Evolutionary conservation across 2,113 vertebrate species (phyloP), one percentile per base, ranked within the genome.

Genomic region (Leptobrachium leishanense): DNA sequence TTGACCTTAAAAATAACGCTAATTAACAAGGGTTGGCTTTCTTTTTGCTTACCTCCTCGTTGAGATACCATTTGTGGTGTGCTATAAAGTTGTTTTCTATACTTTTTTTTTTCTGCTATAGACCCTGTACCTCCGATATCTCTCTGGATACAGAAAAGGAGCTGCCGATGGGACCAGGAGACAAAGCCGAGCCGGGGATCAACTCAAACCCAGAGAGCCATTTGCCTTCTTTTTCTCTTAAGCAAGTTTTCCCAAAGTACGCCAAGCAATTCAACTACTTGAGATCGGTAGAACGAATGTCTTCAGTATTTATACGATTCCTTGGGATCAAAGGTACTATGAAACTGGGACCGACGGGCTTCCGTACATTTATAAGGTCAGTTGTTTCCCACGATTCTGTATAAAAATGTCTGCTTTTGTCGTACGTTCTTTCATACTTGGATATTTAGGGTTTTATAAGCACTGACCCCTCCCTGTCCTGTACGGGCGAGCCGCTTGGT

Each of bases 161-260:
- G 41, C 81, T 82, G 15, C 15, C 67, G 6, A 64, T 70, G 0
- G 82, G 85, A 41, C 43, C 81, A 0, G 79, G 12, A 0, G 59
- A 76, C 0, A n/a, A 69, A 2, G 0, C 4, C 0, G 83, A 82
- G 2, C 6, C 0, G 0, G 86, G 66, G 0, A 0, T 11, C 5
- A 0, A 0, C 0, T 0, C 0, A 0, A 40, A 3, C 0, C 1
- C 76, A 0, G 90, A 92, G 39, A 65, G 84, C 0, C 82, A 50
- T 0, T 87, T 95, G 72, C 96, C 96, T 12, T 93, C 96, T 1
- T 86, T 95, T 9, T 98, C 94, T 83, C 93, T 99, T 85, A 99
- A 98, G 87, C 95, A 98, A 87, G 96, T 99, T 59, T 99, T 97
- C 83, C 98, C 98, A 64, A 99, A 98, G 81, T 98, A 98, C 2